phyloP scores from a whole-genome alignment of 2,888 invertebrate species.

The Ellobium chinense region DNA sequence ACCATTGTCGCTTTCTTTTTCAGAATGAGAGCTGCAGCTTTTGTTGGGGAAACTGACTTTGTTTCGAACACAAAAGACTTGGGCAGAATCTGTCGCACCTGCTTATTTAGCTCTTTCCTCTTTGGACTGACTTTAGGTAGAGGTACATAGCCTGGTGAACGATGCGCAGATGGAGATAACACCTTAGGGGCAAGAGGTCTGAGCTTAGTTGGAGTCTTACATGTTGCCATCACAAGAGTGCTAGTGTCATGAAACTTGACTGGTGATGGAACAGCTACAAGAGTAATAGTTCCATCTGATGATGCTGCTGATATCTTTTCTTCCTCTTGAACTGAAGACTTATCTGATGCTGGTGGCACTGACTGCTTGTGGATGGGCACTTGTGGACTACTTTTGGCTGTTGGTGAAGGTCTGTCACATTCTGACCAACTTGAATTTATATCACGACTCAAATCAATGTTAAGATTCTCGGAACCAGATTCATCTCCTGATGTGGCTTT shows the following conservation, averaged over 20 bases:
- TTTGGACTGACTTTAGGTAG: slow-evolving; percentile 52
- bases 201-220: slow-evolving; percentile 30
- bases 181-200: slow-evolving; percentile 42
- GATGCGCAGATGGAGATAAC: slow-evolving; percentile 3
- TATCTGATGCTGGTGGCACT: neutral
- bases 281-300: neutral
- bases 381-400: no score
- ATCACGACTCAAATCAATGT: no score
- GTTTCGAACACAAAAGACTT: slow-evolving; percentile 70
- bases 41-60: slow-evolving; percentile 68
- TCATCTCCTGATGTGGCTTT: no score
- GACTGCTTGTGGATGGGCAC: no score
- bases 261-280: neutral
- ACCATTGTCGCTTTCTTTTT: slow-evolving; percentile 54
- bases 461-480: no score
- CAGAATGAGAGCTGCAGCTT: slow-evolving; percentile 69
- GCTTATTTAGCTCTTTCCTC: slow-evolving; percentile 61
- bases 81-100: slow-evolving; percentile 72
- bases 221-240: neutral
- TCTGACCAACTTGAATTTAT: neutral
- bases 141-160: slow-evolving; percentile 27
- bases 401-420: neutral
- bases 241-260: neutral
- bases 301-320: neutral
- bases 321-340: neutral